phyloP scores from a whole-genome alignment of 2,797 vertebrate species.

The Eupleurogrammus muticus region DNA sequence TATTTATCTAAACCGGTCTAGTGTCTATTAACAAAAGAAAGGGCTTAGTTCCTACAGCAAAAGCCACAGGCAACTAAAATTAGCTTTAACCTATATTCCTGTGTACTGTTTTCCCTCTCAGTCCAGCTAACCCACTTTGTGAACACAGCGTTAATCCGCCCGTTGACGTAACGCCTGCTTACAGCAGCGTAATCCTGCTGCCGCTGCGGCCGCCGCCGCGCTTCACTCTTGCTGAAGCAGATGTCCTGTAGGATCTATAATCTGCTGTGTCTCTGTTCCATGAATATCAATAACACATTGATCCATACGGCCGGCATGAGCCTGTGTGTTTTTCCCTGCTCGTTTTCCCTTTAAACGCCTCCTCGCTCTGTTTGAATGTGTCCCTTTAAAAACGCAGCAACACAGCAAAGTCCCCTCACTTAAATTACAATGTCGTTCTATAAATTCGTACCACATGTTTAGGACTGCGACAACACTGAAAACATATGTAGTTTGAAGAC shows the following conservation, averaged over 20 bases:
- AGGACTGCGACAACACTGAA: not conserved
- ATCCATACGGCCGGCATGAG: slow-evolving; percentile 12
- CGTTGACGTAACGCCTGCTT: slow-evolving; percentile 57
- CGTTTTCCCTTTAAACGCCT: slow-evolving; percentile 35
- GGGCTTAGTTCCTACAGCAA: not conserved
- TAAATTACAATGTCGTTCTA: not conserved
- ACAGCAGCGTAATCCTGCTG: slow-evolving; percentile 64
- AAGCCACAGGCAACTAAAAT: slow-evolving; percentile 28
- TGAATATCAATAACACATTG: slow-evolving; percentile 45
- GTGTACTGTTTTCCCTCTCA: slow-evolving; percentile 24
- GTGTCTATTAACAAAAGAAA: not conserved
- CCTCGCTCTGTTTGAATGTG: not conserved
- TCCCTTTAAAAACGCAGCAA: slow-evolving; percentile 10
- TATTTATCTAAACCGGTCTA: no score
- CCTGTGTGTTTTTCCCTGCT: not conserved
- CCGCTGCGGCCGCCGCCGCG: not conserved
- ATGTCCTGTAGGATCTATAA: slow-evolving; percentile 60
- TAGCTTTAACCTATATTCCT: slow-evolving; percentile 55
- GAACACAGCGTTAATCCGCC: slow-evolving; percentile 59
- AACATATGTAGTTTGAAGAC: slow-evolving; percentile 13
- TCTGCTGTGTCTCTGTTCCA: slow-evolving; percentile 33
- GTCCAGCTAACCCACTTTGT: slow-evolving; percentile 65
- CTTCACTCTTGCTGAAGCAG: slow-evolving; percentile 38
- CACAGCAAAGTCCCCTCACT: not conserved
- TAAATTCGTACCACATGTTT: not conserved